Evolutionary conservation across 2,888 invertebrate genomes (phyloP).

Genomic region (Lordiphosa andalusiaca): DNA sequence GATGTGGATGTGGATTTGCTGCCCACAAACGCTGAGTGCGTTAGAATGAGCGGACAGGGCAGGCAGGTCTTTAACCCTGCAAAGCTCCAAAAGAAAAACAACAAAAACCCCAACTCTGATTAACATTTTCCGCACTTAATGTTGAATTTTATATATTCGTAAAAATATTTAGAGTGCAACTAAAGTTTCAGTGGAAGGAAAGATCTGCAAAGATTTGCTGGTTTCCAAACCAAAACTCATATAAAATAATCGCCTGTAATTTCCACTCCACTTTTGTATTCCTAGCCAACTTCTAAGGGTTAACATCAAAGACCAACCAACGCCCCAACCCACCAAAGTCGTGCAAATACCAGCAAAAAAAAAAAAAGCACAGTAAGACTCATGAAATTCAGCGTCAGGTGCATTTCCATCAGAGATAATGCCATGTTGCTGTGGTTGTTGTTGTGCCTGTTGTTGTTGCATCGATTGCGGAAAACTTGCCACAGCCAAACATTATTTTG

Average conservation of each 20-base stretch:
- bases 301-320: slow-evolving; percentile 44
- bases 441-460: slow-evolving; percentile 41
- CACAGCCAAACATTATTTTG: slow-evolving; percentile 34
- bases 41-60: slow-evolving; percentile 40
- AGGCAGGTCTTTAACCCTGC: neutral
- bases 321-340: slow-evolving; percentile 55
- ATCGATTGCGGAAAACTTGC: slow-evolving; percentile 67
- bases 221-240: too few species aligned
- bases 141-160: too few species aligned
- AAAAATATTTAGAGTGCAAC: too few species aligned
- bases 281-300: neutral
- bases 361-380: slow-evolving; percentile 25
- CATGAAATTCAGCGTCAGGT: slow-evolving; percentile 75
- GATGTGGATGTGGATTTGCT: slow-evolving; percentile 22
- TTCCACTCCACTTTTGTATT: too few species aligned
- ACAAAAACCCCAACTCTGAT: too few species aligned
- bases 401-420: slow-evolving; percentile 79
- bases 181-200: too few species aligned
- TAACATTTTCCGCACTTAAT: too few species aligned
- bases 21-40: slow-evolving; percentile 33
- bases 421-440: slow-evolving; percentile 42
- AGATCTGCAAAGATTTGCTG: too few species aligned
- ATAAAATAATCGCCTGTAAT: too few species aligned
- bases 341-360: slow-evolving; percentile 54
- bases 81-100: too few species aligned